Conservation (phyloP, 2,113 vertebrate genomes). For the Oncorhynchus tshawytscha region DNA sequence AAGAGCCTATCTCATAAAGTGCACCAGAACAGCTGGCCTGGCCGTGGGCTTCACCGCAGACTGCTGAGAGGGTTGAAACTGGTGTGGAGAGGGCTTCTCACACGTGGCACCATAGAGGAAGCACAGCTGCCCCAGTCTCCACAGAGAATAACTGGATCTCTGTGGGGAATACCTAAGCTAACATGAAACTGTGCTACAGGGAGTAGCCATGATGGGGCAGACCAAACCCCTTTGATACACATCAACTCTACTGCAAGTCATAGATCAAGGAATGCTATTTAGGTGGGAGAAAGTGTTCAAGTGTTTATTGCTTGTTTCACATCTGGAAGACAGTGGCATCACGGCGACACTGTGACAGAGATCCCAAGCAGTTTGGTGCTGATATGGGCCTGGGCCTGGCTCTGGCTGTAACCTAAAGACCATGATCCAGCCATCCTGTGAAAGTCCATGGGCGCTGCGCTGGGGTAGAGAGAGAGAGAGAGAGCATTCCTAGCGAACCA, state of each 20-base stretch:
- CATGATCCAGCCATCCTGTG: not conserved
- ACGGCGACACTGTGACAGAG: too few relatives aligned
- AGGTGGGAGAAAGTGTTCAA: too few relatives aligned
- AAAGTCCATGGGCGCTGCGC: not conserved
- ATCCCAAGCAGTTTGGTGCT: too few relatives aligned
- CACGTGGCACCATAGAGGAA: conserved; percentile 30
- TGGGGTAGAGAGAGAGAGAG: conserved; percentile 4
- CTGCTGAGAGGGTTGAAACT: not conserved
- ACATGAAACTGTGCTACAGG: conserved; percentile 40
- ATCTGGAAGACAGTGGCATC: too few relatives aligned
- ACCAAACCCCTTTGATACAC: not conserved
- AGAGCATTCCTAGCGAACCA: conserved; percentile 25
- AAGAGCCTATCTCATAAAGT: conserved; percentile 6
- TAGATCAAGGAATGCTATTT: too few relatives aligned
- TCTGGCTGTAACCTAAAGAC: not conserved
- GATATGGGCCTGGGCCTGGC: not conserved
- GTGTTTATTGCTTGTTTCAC: too few relatives aligned
- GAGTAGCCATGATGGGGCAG: conserved; percentile 31
- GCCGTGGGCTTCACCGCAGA: not conserved
- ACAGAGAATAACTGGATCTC: conserved; percentile 30
- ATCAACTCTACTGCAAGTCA: too few relatives aligned
- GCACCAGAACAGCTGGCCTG: conserved; percentile 17
- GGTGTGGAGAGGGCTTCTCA: conserved; percentile 16
- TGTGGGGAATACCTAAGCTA: conserved; percentile 47
- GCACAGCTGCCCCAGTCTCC: conserved; percentile 32